Percentiles rank a stretch among this genome's conserved stretches.
Evolutionary conservation across 2,888 invertebrate genomes (phyloP).

Genomic region (Zygogramma bicolorata): DNA sequence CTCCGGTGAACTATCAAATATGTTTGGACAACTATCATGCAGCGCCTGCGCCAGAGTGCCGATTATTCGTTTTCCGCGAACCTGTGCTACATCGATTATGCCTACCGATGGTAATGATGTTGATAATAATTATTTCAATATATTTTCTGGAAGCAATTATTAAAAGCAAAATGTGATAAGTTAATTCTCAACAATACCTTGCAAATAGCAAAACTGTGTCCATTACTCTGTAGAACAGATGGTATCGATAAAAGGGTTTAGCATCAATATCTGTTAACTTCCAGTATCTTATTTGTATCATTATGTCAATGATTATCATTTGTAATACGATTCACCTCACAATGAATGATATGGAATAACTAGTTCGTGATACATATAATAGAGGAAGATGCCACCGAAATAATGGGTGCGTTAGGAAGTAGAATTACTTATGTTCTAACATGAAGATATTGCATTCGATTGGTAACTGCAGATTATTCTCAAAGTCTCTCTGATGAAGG

Average conservation of each 20-base stretch:
- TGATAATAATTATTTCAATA: background rate
- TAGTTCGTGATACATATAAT: too few species aligned
- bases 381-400: too few species aligned
- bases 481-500: too few species aligned
- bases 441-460: too few species aligned
- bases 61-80: too few species aligned
- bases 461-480: too few species aligned
- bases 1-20: too few species aligned
- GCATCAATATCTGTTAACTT: background rate
- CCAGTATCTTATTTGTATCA: slow-evolving; percentile 6
- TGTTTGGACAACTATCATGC: too few species aligned
- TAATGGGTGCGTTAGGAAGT: too few species aligned
- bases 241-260: slow-evolving; percentile 40
- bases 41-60: background rate
- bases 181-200: slow-evolving; percentile 31
- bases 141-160: slow-evolving; percentile 24
- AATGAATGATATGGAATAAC: background rate
- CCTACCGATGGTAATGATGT: background rate
- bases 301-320: background rate
- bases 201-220: slow-evolving; percentile 47
- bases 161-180: slow-evolving; percentile 47
- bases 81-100: background rate
- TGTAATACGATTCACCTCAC: background rate
- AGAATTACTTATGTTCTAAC: too few species aligned
- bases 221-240: slow-evolving; percentile 40